phyloP scores from a whole-genome alignment of 1,140 invertebrate genomes.

The Drosophila littoralis region DNA sequence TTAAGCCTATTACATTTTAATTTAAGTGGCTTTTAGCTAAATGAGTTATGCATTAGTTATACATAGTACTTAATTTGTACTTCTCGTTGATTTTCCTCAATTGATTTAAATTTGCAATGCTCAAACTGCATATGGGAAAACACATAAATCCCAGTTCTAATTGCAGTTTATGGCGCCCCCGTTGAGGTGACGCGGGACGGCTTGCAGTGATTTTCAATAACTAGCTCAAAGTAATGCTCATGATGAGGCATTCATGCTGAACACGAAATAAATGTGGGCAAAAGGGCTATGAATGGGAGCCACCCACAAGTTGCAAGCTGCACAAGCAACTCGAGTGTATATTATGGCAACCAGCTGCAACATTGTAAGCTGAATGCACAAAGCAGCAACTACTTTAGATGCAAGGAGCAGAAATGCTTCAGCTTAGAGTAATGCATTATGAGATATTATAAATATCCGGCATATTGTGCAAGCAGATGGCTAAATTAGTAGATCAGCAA shows the following conservation, averaged over 20 bases:
- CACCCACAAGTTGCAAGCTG: slow-evolving; percentile 19
- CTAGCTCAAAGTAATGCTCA: slow-evolving; percentile 11
- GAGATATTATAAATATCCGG: slow-evolving; percentile 1
- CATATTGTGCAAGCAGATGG: not conserved
- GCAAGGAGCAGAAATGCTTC: slow-evolving; percentile 14
- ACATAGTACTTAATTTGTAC: not conserved
- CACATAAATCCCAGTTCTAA: slow-evolving; percentile 5
- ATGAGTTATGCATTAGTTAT: slow-evolving; percentile 26
- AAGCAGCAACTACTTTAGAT: slow-evolving; percentile 3
- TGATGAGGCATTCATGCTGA: not conserved
- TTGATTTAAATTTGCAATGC: slow-evolving; percentile 17
- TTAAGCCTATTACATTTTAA: slow-evolving; percentile 20
- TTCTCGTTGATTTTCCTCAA: slow-evolving; percentile 4
- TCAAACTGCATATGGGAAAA: slow-evolving; percentile 11
- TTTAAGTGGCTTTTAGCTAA: slow-evolving; percentile 42
- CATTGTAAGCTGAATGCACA: slow-evolving; percentile 22
- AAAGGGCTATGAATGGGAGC: not conserved
- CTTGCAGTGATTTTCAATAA: slow-evolving; percentile 9
- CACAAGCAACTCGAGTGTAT: slow-evolving; percentile 12
- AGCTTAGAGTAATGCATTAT: slow-evolving; percentile 29
- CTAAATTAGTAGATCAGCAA: not conserved
- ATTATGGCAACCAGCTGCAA: no score
- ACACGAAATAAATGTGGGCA: not conserved
- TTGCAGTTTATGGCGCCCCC: slow-evolving; percentile 7
- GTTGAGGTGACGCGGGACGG: not conserved